Percentiles rank a stretch among this genome's conserved stretches.
phyloP scores from a whole-genome alignment of 2,888 invertebrate species.

The Lepidonotus clava region DNA sequence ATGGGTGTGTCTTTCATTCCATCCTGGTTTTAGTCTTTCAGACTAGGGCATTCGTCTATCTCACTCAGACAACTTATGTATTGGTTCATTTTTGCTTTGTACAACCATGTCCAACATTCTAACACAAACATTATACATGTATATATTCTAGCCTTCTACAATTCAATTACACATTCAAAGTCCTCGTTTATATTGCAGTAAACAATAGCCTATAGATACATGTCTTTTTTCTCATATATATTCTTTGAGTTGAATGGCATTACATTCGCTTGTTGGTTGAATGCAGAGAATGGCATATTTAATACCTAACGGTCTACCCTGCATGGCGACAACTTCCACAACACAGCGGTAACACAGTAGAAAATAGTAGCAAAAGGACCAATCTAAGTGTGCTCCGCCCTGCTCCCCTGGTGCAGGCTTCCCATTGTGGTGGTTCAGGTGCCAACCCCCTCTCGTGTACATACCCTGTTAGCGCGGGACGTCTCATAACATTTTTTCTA shows the following conservation, averaged over 20 bases:
- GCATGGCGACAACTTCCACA: constrained; percentile 16
- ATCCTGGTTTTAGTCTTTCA: not conserved
- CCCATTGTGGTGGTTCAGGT: no score
- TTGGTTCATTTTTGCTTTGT: constrained; percentile 39
- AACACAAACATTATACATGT: constrained; percentile 48
- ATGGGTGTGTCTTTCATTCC: constrained; percentile 9
- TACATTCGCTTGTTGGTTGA: no score
- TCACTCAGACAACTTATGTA: not conserved
- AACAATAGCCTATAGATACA: constrained; percentile 43
- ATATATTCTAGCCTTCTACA: constrained; percentile 37
- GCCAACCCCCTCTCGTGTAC: no score
- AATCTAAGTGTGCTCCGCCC: no score
- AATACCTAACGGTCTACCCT: not conserved
- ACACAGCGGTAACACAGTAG: not conserved
- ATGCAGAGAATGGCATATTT: no score
- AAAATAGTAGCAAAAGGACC: not conserved
- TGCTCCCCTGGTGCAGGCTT: no score
- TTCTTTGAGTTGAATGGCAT: not conserved
- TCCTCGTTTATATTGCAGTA: constrained; percentile 5
- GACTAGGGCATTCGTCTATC: not conserved
- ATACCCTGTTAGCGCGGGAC: no score
- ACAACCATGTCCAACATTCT: constrained; percentile 48
- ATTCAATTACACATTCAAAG: constrained; percentile 31
- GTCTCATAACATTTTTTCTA: no score
- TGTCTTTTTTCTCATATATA: not conserved